Percentiles rank a stretch among this genome's conserved stretches.
phyloP scores from a whole-genome alignment of 1,140 invertebrate species.

The Archivesica marissinica region DNA sequence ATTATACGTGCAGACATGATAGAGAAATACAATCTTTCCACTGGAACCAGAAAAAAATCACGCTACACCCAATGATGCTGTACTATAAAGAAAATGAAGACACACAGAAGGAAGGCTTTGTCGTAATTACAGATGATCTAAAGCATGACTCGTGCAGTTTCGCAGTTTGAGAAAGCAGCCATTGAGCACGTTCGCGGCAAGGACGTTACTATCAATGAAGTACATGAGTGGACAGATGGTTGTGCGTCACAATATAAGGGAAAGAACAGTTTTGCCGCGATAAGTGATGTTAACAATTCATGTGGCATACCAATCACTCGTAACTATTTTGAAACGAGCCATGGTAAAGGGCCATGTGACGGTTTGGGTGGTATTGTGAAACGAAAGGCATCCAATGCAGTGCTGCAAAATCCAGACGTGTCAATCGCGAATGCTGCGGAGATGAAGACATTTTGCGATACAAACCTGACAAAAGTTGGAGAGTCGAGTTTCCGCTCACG shows the following conservation, averaged over 20 bases:
- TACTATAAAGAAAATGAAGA: not conserved
- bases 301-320: not conserved
- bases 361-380: not conserved
- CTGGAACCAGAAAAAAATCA: not conserved
- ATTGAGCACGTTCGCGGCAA: not conserved
- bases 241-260: not conserved
- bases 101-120: not conserved
- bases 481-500: too few species aligned
- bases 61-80: not conserved
- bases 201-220: not conserved
- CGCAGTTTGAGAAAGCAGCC: not conserved
- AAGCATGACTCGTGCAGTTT: conserved; percentile 6
- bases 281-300: not conserved
- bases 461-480: too few species aligned
- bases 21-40: conserved; percentile 4
- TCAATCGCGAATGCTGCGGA: too few species aligned
- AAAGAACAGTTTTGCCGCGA: not conserved
- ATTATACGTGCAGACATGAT: conserved; percentile 1
- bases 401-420: too few species aligned
- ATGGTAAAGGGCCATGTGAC: not conserved
- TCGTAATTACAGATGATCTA: not conserved
- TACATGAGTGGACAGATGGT: conserved; percentile 12
- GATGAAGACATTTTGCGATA: too few species aligned
- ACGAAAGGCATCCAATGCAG: too few species aligned
- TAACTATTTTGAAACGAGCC: not conserved